A percentile compares a stretch with the other conserved stretches of the same genome.
Evolutionary conservation across 37 sponge, comb jelly and placozoan species (phyloP).

Genomic region (Corticium candelabrum): DNA sequence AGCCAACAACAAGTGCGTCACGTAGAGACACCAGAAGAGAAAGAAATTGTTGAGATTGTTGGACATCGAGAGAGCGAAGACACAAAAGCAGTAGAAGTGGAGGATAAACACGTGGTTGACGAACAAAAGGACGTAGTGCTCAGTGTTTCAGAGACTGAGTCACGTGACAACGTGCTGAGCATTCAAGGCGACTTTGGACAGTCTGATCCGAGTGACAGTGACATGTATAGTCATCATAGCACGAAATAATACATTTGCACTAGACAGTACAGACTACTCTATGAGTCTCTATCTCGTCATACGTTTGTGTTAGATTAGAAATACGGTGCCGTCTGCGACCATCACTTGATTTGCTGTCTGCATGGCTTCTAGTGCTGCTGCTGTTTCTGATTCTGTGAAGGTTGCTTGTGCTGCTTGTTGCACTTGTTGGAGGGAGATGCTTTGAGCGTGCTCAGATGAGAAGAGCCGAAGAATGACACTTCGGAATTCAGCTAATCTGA

Average conservation of each 20-base stretch:
- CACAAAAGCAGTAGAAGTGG: too few species aligned
- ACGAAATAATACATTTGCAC: not conserved
- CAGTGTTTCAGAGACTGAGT: too few species aligned
- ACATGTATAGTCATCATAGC: not conserved
- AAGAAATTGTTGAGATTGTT: too few species aligned
- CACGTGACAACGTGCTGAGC: not conserved
- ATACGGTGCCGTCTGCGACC: constrained; percentile 76
- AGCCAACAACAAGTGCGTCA: too few species aligned
- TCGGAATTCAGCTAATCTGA: constrained; percentile 57
- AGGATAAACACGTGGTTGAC: too few species aligned
- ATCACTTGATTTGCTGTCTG: constrained; percentile 88
- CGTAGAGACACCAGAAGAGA: too few species aligned
- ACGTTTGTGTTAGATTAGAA: constrained; percentile 42
- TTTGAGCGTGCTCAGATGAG: constrained; percentile 55
- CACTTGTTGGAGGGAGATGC: constrained; percentile 37
- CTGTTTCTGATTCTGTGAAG: constrained; percentile 51
- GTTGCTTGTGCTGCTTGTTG: constrained; percentile 28
- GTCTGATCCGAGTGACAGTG: not conserved
- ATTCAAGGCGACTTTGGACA: not conserved
- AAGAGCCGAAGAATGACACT: constrained; percentile 36
- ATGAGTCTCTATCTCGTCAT: too few species aligned
- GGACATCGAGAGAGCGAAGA: too few species aligned
- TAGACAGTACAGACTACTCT: too few species aligned
- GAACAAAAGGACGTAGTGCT: too few species aligned
- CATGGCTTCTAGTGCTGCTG: constrained; percentile 58